Percentiles rank a stretch among this genome's conserved stretches.
Conservation (phyloP, 1,140 invertebrate species). For the Ostrea edulis region DNA sequence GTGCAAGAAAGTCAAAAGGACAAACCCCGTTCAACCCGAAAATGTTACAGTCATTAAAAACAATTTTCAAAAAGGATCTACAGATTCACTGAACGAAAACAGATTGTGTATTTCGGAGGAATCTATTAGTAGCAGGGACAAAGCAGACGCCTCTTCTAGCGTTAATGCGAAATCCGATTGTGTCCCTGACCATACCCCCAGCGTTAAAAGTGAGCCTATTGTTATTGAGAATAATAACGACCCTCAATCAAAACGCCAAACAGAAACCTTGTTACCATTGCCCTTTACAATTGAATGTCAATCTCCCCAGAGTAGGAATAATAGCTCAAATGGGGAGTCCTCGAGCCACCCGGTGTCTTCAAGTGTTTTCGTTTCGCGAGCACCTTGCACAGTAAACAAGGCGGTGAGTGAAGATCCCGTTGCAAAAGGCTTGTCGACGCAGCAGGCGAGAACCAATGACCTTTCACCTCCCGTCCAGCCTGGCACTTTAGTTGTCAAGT, state of each 20-base stretch:
- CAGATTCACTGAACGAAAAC: constrained; percentile 20
- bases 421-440: neutral
- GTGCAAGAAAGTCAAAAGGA: constrained; percentile 41
- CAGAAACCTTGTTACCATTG: constrained; percentile 22
- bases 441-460: constrained; percentile 22
- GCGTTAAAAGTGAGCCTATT: constrained; percentile 31
- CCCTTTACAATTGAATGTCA: constrained; percentile 25
- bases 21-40: constrained; percentile 26
- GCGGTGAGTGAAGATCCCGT: constrained; percentile 16
- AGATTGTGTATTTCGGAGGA: constrained; percentile 36
- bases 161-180: constrained; percentile 34
- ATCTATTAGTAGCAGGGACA: constrained; percentile 25
- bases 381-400: constrained; percentile 36
- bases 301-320: constrained; percentile 22
- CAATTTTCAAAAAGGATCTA: constrained; percentile 24
- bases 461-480: constrained; percentile 25
- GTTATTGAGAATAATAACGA: constrained; percentile 19
- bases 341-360: constrained; percentile 30
- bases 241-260: constrained; percentile 26
- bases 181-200: constrained; percentile 20
- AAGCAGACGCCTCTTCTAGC: neutral
- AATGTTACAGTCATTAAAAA: constrained; percentile 25
- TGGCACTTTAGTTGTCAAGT: constrained; percentile 51
- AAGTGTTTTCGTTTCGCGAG: constrained; percentile 38
- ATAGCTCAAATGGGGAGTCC: constrained; percentile 21